Conservation (phyloP, 1,140 invertebrate species). For the Melitaea cinxia region DNA sequence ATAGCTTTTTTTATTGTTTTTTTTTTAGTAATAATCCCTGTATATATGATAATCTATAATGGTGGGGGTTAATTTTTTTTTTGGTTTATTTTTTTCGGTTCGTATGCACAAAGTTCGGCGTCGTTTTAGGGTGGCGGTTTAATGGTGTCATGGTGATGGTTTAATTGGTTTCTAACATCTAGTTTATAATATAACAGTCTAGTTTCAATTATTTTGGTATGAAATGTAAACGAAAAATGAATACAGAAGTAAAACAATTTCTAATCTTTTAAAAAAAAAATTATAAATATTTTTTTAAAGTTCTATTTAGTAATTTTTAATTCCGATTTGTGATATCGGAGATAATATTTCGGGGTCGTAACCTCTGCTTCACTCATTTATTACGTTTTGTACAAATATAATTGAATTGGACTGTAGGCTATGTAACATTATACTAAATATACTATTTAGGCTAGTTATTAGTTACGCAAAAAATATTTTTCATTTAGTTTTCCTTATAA, state of each 20-base stretch:
- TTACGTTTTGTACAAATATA: neutral
- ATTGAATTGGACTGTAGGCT: neutral
- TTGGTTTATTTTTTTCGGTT: neutral
- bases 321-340: no score
- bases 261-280: neutral
- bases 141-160: neutral
- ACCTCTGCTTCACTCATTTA: no score
- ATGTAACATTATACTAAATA: no score
- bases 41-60: slow-evolving; percentile 4
- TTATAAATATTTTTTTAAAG: no score
- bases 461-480: no score
- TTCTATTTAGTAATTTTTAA: no score
- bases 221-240: neutral
- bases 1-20: slow-evolving; percentile 16
- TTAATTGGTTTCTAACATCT: neutral
- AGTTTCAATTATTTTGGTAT: neutral
- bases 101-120: neutral
- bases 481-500: no score
- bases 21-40: neutral
- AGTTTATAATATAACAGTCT: neutral
- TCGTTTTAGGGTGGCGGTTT: slow-evolving; percentile 18
- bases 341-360: no score
- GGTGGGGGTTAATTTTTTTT: neutral
- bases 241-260: neutral
- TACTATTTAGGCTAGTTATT: no score